Conservation (phyloP, 2,113 vertebrate species). For the Marmota monax region DNA sequence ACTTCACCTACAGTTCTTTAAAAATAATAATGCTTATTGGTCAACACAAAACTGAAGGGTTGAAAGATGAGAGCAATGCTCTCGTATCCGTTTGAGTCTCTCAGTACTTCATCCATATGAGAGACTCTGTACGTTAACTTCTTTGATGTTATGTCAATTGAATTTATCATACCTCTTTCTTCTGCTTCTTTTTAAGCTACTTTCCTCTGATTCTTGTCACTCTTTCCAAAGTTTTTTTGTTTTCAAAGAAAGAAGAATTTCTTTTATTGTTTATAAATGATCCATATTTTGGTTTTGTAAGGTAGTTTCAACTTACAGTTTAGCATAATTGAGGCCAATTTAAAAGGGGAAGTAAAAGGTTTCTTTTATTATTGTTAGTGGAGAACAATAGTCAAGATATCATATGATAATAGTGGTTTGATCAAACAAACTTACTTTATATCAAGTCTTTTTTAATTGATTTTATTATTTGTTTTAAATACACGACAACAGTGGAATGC, state of each 20-base stretch:
- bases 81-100: background rate
- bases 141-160: background rate
- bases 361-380: constrained; percentile 61
- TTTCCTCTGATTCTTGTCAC: background rate
- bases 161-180: background rate
- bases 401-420: constrained; percentile 41
- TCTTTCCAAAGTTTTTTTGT: background rate
- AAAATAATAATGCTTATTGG: background rate
- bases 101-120: background rate
- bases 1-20: background rate
- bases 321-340: constrained; percentile 51
- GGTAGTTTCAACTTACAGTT: constrained; percentile 26
- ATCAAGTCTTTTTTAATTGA: constrained; percentile 18
- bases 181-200: background rate
- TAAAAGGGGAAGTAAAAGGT: background rate
- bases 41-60: background rate
- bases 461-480: no score
- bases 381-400: constrained; percentile 58
- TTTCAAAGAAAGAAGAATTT: constrained; percentile 58
- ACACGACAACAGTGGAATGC: no score
- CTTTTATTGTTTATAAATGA: constrained; percentile 37
- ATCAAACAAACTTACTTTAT: constrained; percentile 55
- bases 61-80: background rate
- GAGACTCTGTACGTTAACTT: background rate
- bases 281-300: constrained; percentile 57